Base-by-base conservation (phyloP, 2,888 invertebrate species). In the Margaritifera margaritifera region DNA sequence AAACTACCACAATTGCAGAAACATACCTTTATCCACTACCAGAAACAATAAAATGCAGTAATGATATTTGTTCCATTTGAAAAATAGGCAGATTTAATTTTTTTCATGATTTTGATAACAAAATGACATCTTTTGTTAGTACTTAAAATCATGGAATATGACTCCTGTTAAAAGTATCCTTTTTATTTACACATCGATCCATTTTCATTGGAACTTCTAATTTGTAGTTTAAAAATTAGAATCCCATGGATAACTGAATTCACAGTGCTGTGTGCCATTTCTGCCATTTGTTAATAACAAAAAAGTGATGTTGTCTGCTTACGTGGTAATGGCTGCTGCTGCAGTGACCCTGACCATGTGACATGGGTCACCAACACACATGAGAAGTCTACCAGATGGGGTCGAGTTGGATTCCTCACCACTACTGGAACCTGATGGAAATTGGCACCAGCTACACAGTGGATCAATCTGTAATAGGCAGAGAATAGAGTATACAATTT, bases 281-380 rank as follows among this genome's bases (percentile, higher is more conserved):
- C 8, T 31, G 31, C 8, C 31, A 31, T 42, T 42, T 42, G 42
- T 15, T 42, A 42, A 15, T 42, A 42, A 42, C 42, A 42, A 42
- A 15, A 15, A 8, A 42, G 42, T 42, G 15, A 25, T 20, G 19
- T 50, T 22, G 8, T 8, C 4, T 24, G 66, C 77, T 73, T 72
- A 86, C 86, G 78, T 79, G 58, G 77, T 75, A 4, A 85, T 55
- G 60, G 76, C 71, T 19, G 71, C 64, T 8, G 84, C 80, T 22
- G 77, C 82, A 60, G 75, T 74, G 62, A 81, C 75, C 42, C 86
- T 69, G 20, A 87, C 79, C 6, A 62, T 54, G 53, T 81, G 78
- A 71, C 80, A 77, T 18, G 64, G 56, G 61, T 88, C 87, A 52
- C 72, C 27, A 2, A 51, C 25, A 57, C 69, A 69, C 51, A 73